Evolutionary conservation across 2,113 vertebrate species (phyloP).

Genomic region (Stomatorhinus ivindoensis): DNA sequence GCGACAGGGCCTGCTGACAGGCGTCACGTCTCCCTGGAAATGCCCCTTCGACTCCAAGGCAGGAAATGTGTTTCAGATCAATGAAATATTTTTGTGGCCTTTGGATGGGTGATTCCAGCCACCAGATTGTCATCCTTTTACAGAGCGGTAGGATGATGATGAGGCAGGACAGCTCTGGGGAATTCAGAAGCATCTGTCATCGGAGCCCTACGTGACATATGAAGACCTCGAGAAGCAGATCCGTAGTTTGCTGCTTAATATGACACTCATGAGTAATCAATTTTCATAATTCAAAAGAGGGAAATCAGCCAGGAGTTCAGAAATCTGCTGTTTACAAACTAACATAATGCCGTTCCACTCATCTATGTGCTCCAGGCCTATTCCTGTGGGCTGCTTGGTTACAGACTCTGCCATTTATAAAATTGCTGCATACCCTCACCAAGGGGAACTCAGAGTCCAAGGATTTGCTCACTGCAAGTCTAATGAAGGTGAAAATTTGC

Average conservation of each 20-base stretch:
- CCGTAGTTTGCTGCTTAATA: not conserved
- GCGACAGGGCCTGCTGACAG: slow-evolving; percentile 25
- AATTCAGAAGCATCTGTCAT: not conserved
- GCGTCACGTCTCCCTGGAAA: slow-evolving; percentile 35
- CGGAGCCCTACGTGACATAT: not conserved
- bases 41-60: slow-evolving; percentile 48
- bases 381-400: not conserved
- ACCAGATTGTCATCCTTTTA: slow-evolving; percentile 30
- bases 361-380: not conserved
- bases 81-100: slow-evolving; percentile 45
- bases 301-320: not conserved
- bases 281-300: not conserved
- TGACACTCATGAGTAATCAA: not conserved
- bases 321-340: not conserved
- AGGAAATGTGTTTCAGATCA: slow-evolving; percentile 51
- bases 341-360: not conserved
- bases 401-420: not conserved
- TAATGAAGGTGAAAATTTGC: slow-evolving; percentile 7
- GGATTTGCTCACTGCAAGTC: not conserved
- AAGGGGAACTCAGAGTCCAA: not conserved
- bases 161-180: not conserved
- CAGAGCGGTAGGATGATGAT: not conserved
- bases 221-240: not conserved
- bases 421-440: not conserved
- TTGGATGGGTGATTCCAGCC: slow-evolving; percentile 41